Evolutionary conservation across 2,113 vertebrate species (phyloP).

Genomic region (Ptychochromis oligacanthus): DNA sequence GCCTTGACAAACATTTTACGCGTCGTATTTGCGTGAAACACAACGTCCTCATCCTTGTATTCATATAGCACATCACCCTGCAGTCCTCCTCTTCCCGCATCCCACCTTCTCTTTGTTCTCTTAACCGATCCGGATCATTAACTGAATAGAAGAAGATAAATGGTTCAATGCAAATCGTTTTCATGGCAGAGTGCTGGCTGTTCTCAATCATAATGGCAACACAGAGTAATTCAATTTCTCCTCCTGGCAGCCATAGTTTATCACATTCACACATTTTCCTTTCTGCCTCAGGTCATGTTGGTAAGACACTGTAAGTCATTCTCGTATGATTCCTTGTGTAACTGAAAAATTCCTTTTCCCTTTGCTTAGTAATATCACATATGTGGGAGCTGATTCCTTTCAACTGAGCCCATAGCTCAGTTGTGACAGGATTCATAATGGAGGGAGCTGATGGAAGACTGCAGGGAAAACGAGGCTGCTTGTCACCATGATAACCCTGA

Average conservation of each 20-base stretch:
- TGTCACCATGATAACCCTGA: constrained; percentile 7
- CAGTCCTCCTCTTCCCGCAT: neutral
- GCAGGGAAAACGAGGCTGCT: constrained; percentile 30
- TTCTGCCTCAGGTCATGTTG: neutral
- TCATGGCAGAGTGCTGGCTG: constrained; percentile 29
- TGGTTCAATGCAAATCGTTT: constrained; percentile 47
- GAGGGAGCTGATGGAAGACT: constrained; percentile 18
- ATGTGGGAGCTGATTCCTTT: constrained; percentile 10
- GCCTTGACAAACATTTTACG: neutral
- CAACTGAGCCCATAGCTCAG: constrained; percentile 42
- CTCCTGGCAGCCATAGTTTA: constrained; percentile 27
- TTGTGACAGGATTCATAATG: constrained; percentile 53
- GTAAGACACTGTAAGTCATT: neutral
- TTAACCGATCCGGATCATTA: constrained; percentile 1
- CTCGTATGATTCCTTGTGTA: neutral
- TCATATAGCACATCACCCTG: neutral
- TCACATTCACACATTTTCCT: neutral
- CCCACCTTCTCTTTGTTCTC: neutral
- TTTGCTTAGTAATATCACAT: neutral
- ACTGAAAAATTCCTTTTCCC: neutral
- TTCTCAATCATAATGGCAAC: constrained; percentile 10
- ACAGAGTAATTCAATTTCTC: constrained; percentile 36
- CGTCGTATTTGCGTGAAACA: neutral
- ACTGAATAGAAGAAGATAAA: constrained; percentile 37
- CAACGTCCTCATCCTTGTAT: neutral